Evolutionary conservation across 2,888 invertebrate genomes (phyloP), one percentile per base, ranked within the genome.

Genomic region (Cephus pulcher): DNA sequence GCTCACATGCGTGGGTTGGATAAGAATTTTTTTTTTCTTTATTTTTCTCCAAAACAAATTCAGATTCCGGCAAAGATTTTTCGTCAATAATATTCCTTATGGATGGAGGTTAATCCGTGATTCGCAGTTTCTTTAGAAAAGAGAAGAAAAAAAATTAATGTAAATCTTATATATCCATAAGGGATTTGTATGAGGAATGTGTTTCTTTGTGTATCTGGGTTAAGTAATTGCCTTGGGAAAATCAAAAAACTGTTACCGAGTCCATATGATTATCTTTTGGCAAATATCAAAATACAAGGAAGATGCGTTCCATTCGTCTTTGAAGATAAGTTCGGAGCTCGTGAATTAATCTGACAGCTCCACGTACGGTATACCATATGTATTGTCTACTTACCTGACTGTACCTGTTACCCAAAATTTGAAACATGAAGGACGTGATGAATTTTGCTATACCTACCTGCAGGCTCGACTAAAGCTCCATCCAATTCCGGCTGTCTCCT

Each of bases 401-500:
- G 9, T 56, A 56, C 56, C 56, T 56, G 6, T 56, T 56, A 56
- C 9, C 56, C 23, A 56, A 56, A 56, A 56, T 56, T 56, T 23
- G 56, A 56, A 56, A 56, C 23, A 56, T 6, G 56, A 15, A 23
- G 56, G 56, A 23, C 23, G 9, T 56, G 56, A 56, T 56, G 23
- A 56, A 56, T 56, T 56, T 56, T 56, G 56, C 56, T 56, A 56
- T 56, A 56, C 9, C 56, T 56, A 23, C 56, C 56, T 56, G 56
- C 56, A 56, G 23, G 23, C 23, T 15, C 9, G 9, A 9, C 56
- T 23, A 15, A 56, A 32, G 33, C 33, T 34, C 12, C 71, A 33
- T 71, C 71, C 71, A 71, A 71, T 71, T 71, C 71, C 4, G 34
- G 33, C 33, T 71, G 71, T 71, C 71, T 23, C 32, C 56, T 56